These are phyloP conservation scores for Notodonta ziczac DNA, from an alignment of 2,888 invertebrate genomes.

Conservation along the genomic window DNA sequence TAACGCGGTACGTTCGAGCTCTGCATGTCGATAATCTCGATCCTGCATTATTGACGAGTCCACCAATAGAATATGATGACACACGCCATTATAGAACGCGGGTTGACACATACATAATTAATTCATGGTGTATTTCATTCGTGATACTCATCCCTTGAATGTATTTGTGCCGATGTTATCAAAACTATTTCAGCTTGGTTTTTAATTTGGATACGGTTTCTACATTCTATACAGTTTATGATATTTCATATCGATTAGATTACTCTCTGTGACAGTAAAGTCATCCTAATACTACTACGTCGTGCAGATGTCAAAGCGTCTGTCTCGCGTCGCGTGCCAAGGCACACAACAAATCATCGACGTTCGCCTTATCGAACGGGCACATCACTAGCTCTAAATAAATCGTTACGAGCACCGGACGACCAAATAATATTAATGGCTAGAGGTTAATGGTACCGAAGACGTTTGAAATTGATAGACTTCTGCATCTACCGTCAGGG, in stretches of 20 bases:
- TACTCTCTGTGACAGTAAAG: background rate
- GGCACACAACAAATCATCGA: conserved; percentile 73
- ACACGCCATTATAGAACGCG: conserved; percentile 71
- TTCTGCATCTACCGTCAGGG: conserved; percentile 47
- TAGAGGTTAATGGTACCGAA: conserved; percentile 72
- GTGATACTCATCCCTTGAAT: conserved; percentile 61
- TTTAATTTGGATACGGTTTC: background rate
- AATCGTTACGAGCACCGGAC: conserved; percentile 64
- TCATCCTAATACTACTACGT: background rate
- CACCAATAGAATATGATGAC: conserved; percentile 76
- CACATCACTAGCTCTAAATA: conserved; percentile 76
- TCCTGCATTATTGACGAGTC: conserved; percentile 78
- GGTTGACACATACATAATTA: conserved; percentile 68
- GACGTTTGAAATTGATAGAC: conserved; percentile 71
- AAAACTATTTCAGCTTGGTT: background rate
- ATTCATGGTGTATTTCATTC: conserved; percentile 64
- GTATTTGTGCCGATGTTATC: conserved; percentile 21
- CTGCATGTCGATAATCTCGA: conserved; percentile 80
- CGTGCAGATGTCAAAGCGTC: conserved; percentile 8
- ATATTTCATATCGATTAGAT: no score
- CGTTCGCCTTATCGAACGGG: conserved; percentile 69
- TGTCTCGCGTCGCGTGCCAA: conserved; percentile 58
- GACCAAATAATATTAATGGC: conserved; percentile 73
- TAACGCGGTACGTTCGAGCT: conserved; percentile 68
- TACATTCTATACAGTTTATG: no score